phyloP scores from a whole-genome alignment of 64 coral and sea anemone genomes.

The Acropora tenuis region DNA sequence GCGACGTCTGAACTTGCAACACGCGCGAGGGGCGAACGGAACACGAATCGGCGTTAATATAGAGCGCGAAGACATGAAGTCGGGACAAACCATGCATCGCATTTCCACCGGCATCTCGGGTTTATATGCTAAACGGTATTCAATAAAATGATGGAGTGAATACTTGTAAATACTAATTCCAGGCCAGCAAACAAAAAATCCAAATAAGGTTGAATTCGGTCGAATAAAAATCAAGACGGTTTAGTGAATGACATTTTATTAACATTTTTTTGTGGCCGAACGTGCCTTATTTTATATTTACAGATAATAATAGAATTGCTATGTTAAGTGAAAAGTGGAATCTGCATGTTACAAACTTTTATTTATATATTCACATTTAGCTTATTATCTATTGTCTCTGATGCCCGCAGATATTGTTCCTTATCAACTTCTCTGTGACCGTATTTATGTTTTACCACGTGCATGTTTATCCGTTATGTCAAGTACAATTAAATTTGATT shows the following conservation, averaged over 20 bases:
- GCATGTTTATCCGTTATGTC: slow-evolving; percentile 18
- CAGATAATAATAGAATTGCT: slow-evolving; percentile 1
- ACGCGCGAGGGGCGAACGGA: too few relatives aligned
- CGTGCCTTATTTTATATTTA: slow-evolving; percentile 6
- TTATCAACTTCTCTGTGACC: neutral
- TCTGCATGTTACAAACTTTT: slow-evolving; percentile 19
- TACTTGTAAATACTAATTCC: neutral
- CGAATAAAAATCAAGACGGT: neutral
- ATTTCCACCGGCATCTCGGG: too few relatives aligned
- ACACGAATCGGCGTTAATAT: too few relatives aligned
- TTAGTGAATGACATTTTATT: slow-evolving; percentile 1
- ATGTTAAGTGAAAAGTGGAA: neutral
- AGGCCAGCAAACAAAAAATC: neutral
- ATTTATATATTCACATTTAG: slow-evolving; percentile 46
- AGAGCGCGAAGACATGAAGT: too few relatives aligned
- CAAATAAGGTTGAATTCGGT: neutral
- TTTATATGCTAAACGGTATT: neutral
- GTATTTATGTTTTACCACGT: slow-evolving; percentile 11
- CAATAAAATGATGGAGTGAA: neutral
- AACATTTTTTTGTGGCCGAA: neutral
- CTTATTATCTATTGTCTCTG: neutral
- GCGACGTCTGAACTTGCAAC: too few relatives aligned
- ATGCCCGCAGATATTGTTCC: slow-evolving; percentile 14
- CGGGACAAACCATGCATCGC: too few relatives aligned
- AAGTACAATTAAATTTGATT: neutral